phyloP scores from a whole-genome alignment of 2,797 vertebrate genomes.

The Luscinia megarhynchos region DNA sequence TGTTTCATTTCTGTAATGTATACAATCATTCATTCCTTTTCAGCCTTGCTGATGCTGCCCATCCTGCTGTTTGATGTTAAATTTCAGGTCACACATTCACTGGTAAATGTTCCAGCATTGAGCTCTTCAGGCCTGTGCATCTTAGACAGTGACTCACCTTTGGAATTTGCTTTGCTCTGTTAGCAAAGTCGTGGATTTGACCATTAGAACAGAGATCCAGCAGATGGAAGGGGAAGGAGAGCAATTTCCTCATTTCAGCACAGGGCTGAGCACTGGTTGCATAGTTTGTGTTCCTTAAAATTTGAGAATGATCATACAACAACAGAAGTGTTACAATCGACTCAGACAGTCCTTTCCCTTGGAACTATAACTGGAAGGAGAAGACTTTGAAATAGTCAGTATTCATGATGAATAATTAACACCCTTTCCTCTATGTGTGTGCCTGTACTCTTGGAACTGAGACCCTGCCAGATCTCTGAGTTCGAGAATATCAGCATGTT shows the following conservation, averaged over 20 bases:
- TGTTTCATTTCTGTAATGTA: neutral
- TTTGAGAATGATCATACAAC: neutral
- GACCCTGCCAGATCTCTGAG: neutral
- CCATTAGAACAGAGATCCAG: neutral
- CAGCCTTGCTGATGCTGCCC: fast-evolving
- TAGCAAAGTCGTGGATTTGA: neutral
- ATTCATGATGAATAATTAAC: neutral
- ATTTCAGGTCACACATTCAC: neutral
- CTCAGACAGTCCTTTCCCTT: neutral
- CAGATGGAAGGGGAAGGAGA: neutral
- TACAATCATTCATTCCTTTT: neutral
- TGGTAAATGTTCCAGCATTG: neutral
- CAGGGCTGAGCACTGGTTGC: neutral
- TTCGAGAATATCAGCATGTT: neutral
- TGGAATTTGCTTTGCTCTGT: neutral
- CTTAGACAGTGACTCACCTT: neutral
- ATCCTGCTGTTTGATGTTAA: neutral
- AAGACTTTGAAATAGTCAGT: neutral
- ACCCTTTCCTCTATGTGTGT: neutral
- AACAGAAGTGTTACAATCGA: neutral
- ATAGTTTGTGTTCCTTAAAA: neutral
- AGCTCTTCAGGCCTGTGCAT: neutral
- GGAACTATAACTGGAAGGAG: neutral
- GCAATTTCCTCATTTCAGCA: neutral
- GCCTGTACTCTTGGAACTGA: neutral